Evolutionary conservation across 2,888 invertebrate species (phyloP).

Genomic region (Leuctra nigra): DNA sequence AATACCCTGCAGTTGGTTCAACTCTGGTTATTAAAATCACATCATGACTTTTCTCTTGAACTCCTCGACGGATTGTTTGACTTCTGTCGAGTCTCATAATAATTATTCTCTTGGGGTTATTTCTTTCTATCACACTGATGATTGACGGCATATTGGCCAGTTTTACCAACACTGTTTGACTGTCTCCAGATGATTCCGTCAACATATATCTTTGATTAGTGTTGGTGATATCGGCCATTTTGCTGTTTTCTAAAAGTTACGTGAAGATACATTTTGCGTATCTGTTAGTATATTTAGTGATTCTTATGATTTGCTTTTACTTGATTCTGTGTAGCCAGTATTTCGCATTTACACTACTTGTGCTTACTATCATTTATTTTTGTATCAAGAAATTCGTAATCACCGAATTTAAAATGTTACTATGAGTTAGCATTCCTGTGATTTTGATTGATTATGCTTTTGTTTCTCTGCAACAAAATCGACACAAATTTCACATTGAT

Average conservation of each 20-base stretch:
- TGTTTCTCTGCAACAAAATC: too few relatives aligned
- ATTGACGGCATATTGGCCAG: conserved; percentile 15
- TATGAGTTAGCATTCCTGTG: conserved; percentile 4
- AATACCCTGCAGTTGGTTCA: too few relatives aligned
- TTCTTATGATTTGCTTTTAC: not conserved
- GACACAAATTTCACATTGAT: not conserved
- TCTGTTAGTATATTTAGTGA: not conserved
- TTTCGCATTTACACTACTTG: conserved; percentile 5
- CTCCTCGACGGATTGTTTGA: not conserved
- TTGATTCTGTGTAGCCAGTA: not conserved
- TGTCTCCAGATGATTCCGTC: not conserved
- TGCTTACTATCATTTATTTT: not conserved
- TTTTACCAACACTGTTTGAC: conserved; percentile 14
- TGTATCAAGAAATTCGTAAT: not conserved
- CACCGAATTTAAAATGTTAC: not conserved
- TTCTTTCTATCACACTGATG: not conserved
- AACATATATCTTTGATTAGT: conserved; percentile 9
- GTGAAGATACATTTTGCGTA: too few relatives aligned
- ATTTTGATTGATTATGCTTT: not conserved
- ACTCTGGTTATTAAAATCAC: too few relatives aligned
- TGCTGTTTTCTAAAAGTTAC: conserved; percentile 1
- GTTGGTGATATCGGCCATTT: conserved; percentile 23
- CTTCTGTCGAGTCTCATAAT: not conserved
- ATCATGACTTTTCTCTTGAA: too few relatives aligned
- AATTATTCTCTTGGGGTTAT: not conserved